Base-by-base conservation (phyloP, 2,888 invertebrate genomes). In the Punctoribates punctum region DNA sequence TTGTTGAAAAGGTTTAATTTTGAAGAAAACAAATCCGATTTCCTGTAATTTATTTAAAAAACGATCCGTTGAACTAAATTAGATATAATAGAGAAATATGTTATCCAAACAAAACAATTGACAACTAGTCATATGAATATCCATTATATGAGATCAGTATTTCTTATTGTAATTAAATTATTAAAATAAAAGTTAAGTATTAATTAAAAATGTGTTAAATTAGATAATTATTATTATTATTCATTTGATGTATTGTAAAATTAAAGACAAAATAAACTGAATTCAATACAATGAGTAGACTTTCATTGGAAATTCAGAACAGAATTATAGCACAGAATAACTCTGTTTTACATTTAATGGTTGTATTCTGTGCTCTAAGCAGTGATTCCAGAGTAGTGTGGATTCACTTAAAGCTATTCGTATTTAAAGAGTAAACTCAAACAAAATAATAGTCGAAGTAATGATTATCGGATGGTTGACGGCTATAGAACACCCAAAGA, bases 401-500 rank as follows among this genome's bases (percentile, higher is more conserved):
- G n/a, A 20, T 57, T 34, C 65, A 65, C 65, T 65, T 65, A 34
- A 65, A 65, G 65, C 65, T 17, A 65, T 65, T 23, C 27, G 65
- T 65, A 34, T 65, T 65, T 65, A 65, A 65, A 65, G 65, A 65
- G 65, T 65, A 65, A 65, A 65, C 65, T 65, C 65, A 65, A 65
- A 65, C 65, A 65, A 17, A 57, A 65, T 65, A 65, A 65, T 34
- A 65, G 65, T 65, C 27, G 20, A 65, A 65, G 65, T 65, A 65
- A 65, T 65, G 34, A 65, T 65, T 65, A 65, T 65, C 65, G 65
- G 65, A 65, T 65, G 65, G 65, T 65, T 65, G 34, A 65, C 23
- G 34, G 65, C 65, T 65, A 57, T 57, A 65, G 34, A 6, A 5
- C 34, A 27, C 27, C 20, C 23, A 65, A 65, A 65, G 34, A 57